These are phyloP conservation scores for Pogonocichla stellata DNA, from an alignment of 2,113 vertebrate genomes.

Conservation along the genomic window DNA sequence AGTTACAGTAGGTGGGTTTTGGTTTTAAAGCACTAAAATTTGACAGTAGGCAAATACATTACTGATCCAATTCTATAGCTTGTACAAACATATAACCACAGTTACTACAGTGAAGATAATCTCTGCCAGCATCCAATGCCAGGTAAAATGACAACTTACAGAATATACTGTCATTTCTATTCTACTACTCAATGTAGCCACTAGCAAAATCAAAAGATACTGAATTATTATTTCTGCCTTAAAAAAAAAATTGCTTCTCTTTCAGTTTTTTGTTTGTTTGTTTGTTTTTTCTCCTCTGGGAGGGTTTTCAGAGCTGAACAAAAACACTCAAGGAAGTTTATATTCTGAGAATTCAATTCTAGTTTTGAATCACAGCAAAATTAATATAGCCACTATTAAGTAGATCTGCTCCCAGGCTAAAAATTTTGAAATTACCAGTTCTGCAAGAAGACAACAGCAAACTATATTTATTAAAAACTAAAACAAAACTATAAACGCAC, in stretches of 20 bases:
- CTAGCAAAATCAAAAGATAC: not conserved
- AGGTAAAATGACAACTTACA: not conserved
- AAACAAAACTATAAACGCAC: not conserved
- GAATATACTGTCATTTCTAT: not conserved
- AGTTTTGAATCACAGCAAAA: not conserved
- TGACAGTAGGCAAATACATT: not conserved
- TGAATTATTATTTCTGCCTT: not conserved
- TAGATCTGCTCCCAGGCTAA: not conserved
- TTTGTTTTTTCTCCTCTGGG: not conserved
- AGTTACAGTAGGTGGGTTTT: not conserved
- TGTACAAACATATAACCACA: not conserved
- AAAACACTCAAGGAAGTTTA: not conserved
- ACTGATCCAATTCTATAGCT: not conserved
- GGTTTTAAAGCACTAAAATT: not conserved
- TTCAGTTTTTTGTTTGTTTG: not conserved
- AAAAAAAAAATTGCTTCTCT: not conserved
- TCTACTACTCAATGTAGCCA: not conserved
- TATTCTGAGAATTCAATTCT: not conserved
- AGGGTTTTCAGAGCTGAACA: not conserved
- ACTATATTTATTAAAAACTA: not conserved
- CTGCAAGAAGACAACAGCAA: not conserved
- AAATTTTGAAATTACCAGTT: not conserved
- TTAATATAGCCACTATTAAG: not conserved
- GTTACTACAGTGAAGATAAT: not conserved
- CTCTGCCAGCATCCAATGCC: not conserved